Conservation (phyloP, 1,140 invertebrate genomes). For the Zaprionus capensis region DNA sequence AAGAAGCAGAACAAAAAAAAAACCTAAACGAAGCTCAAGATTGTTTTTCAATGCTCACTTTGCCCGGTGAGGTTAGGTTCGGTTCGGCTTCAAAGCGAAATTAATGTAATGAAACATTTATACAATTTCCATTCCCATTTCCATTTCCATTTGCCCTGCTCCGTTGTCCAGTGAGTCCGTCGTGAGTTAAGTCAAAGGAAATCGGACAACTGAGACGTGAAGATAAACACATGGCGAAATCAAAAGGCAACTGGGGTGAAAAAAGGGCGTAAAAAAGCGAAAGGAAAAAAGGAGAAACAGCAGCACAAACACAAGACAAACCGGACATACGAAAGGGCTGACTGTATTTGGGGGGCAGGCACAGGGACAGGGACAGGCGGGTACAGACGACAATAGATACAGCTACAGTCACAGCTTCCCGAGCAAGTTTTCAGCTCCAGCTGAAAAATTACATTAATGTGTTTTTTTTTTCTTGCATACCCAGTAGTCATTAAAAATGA, state of each 20-base stretch:
- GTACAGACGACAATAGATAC: background rate
- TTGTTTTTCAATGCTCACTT: constrained; percentile 27
- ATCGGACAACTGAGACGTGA: constrained; percentile 52
- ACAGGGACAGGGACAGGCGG: background rate
- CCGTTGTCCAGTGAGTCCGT: background rate
- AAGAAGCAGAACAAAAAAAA: constrained; percentile 9
- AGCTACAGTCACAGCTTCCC: background rate
- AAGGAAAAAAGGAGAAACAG: constrained; percentile 4
- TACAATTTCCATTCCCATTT: constrained; percentile 62
- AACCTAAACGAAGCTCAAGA: background rate
- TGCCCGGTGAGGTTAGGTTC: background rate
- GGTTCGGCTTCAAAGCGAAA: constrained; percentile 62
- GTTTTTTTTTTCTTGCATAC: constrained; percentile 20
- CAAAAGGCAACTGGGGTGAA: constrained; percentile 16
- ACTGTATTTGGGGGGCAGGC: background rate
- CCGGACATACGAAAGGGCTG: constrained; percentile 18
- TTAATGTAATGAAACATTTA: constrained; percentile 72
- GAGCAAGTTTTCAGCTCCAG: background rate
- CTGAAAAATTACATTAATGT: constrained; percentile 71
- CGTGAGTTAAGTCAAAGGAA: constrained; percentile 36
- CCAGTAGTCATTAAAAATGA: constrained; percentile 16
- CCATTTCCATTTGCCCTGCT: background rate
- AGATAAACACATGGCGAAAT: constrained; percentile 56
- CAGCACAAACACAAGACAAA: background rate
- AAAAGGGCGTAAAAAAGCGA: background rate